Base-by-base conservation (phyloP, 2,113 vertebrate genomes). In the Cyanistes caeruleus region DNA sequence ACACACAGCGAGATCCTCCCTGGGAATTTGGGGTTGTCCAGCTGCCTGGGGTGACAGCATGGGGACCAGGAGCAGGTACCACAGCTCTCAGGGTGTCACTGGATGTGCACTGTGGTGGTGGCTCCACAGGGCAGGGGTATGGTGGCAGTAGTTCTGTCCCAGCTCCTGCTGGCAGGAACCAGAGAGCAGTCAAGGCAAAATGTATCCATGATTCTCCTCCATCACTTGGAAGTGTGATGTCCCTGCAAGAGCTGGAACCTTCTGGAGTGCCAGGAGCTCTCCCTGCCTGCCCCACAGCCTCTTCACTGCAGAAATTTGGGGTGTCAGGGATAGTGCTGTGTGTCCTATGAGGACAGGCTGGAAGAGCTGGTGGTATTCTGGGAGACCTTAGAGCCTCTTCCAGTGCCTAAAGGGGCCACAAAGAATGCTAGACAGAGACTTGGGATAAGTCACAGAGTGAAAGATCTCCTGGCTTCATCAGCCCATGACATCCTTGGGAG, bases 261-360 rank as follows among this genome's bases (percentile, higher is more conserved):
- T 14, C 16, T 7, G 3, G 17, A 74, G 30, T 7, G 44, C 10
- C 0, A 0, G 33, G 5, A 0, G 6, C 49, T 77, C 43, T 64
- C 28, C 43, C 53, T 62, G 52, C 25, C 87, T 18, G 25, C 14
- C 46, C 64, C 1, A 2, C 65, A 28, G 86, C 48, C 52, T 37
- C 58, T 23, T 11, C 0, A 0, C 30, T 6, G 1, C 0, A 2
- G 51, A 39, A 84, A 27, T 58, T 9, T 33, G 6, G n/a, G 31
- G 8, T 44, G 70, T 64, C 1, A 6, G 53, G n/a, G 56, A 41
- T 2, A 2, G 53, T 11, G 75, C 35, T 43, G 35, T 58, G 43
- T 49, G 24, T 65, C 19, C 70, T 30, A 3, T 41, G 20, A 65
- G 43, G 30, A 65, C 15, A 41, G 43, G 31, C 52, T 58, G 43